Evolutionary conservation across 2,888 invertebrate genomes (phyloP).

Genomic region (Xylocampa areola): DNA sequence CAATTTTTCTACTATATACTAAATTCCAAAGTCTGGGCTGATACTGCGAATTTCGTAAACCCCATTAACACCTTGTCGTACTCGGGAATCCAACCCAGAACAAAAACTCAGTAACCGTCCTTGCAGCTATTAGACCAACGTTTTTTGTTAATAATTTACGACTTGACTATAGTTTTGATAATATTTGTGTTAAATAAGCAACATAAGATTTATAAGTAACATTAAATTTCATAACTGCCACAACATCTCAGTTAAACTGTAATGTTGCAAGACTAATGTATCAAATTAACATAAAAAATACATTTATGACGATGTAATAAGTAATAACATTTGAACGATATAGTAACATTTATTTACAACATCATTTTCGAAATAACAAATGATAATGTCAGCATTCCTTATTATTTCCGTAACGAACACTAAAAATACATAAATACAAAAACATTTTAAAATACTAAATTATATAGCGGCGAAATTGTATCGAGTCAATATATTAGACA

Average conservation of each 20-base stretch:
- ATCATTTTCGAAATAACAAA: slow-evolving; percentile 22
- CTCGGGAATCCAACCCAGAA: too few relatives aligned
- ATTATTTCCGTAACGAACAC: neutral
- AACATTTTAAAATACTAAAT: too few relatives aligned
- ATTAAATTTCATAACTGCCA: slow-evolving; percentile 32
- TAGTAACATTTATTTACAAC: slow-evolving; percentile 23
- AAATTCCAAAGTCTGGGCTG: too few relatives aligned
- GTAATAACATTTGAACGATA: slow-evolving; percentile 35
- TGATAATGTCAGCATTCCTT: neutral
- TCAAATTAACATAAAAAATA: slow-evolving; percentile 44
- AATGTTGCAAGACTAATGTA: slow-evolving; percentile 31
- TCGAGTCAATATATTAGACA: slow-evolving; percentile 26
- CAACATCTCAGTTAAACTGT: slow-evolving; percentile 20
- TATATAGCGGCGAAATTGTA: slow-evolving; percentile 11
- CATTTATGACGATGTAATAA: slow-evolving; percentile 37
- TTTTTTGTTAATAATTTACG: too few relatives aligned
- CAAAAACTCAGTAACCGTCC: too few relatives aligned
- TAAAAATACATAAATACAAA: too few relatives aligned
- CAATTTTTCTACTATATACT: too few relatives aligned
- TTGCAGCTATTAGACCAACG: too few relatives aligned
- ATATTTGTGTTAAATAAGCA: neutral
- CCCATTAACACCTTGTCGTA: too few relatives aligned
- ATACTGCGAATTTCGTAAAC: too few relatives aligned
- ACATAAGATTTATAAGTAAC: slow-evolving; percentile 6
- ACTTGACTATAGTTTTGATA: neutral